phyloP scores from a whole-genome alignment of 2,888 invertebrate species.

The Harpalus rufipes region DNA sequence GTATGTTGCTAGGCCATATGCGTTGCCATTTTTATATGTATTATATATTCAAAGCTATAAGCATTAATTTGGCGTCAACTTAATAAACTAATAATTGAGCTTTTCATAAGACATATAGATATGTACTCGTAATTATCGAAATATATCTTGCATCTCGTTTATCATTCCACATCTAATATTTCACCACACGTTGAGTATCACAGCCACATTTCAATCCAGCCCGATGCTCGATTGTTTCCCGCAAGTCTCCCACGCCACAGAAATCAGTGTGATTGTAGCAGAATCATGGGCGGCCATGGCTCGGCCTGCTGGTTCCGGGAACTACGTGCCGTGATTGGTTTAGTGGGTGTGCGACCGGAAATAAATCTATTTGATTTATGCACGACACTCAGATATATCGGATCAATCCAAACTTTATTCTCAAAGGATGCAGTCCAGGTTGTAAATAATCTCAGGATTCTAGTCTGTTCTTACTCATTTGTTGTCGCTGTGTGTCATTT shows the following conservation, averaged over 20 bases:
- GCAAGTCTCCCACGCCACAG: conserved; percentile 22
- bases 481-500: conserved; percentile 20
- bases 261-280: conserved; percentile 54
- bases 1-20: too few species aligned
- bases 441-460: conserved; percentile 61
- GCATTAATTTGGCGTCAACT: too few species aligned
- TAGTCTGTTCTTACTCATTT: conserved; percentile 17
- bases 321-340: conserved; percentile 62
- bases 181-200: neutral
- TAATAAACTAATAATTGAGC: too few species aligned
- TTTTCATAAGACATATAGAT: neutral
- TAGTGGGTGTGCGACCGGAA: conserved; percentile 66
- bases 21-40: too few species aligned
- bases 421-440: conserved; percentile 28
- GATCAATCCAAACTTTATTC: conserved; percentile 65
- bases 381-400: conserved; percentile 59
- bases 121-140: conserved; percentile 6
- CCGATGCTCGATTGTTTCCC: conserved; percentile 38
- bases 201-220: conserved; percentile 34
- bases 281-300: conserved; percentile 41
- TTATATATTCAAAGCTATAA: too few species aligned
- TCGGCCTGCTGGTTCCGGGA: neutral
- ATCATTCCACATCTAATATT: neutral
- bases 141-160: neutral
- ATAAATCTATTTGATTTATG: conserved; percentile 67